Conservation (phyloP, 2,888 invertebrate genomes). For the Drosophila falleni region DNA sequence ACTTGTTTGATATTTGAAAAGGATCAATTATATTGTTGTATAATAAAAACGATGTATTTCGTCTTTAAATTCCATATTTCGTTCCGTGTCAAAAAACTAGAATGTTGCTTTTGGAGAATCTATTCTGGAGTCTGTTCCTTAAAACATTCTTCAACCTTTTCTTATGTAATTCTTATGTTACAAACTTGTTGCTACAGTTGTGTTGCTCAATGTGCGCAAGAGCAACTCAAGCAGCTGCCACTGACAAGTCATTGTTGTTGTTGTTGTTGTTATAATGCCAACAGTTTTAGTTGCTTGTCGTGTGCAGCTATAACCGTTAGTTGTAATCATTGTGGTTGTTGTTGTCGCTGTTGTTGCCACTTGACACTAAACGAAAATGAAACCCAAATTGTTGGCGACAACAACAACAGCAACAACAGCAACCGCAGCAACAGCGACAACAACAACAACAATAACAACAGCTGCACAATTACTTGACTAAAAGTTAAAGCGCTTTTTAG, state of each 20-base stretch:
- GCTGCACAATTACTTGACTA: conserved; percentile 68
- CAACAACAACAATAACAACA: conserved; percentile 38
- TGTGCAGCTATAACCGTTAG: conserved; percentile 78
- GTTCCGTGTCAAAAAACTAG: not conserved
- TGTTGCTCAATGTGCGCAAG: conserved; percentile 8
- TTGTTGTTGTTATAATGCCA: conserved; percentile 54
- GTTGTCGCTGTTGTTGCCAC: conserved; percentile 57
- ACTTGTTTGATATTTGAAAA: no score
- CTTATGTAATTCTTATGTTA: not conserved
- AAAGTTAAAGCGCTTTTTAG: conserved; percentile 35
- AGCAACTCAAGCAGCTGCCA: conserved; percentile 47
- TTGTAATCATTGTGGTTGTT: conserved; percentile 51
- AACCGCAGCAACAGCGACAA: conserved; percentile 20
- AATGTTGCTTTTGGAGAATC: not conserved
- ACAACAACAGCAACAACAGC: conserved; percentile 26
- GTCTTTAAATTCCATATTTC: no score
- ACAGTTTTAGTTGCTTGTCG: conserved; percentile 74
- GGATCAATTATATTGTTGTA: no score
- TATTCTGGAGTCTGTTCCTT: not conserved
- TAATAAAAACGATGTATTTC: no score
- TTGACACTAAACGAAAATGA: conserved; percentile 81
- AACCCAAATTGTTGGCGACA: conserved; percentile 69
- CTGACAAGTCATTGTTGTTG: conserved; percentile 47
- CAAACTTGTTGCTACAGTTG: conserved; percentile 25
- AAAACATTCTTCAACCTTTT: not conserved